Base-by-base conservation (phyloP, 2,113 vertebrate species). In the Pachyramphus minor region DNA sequence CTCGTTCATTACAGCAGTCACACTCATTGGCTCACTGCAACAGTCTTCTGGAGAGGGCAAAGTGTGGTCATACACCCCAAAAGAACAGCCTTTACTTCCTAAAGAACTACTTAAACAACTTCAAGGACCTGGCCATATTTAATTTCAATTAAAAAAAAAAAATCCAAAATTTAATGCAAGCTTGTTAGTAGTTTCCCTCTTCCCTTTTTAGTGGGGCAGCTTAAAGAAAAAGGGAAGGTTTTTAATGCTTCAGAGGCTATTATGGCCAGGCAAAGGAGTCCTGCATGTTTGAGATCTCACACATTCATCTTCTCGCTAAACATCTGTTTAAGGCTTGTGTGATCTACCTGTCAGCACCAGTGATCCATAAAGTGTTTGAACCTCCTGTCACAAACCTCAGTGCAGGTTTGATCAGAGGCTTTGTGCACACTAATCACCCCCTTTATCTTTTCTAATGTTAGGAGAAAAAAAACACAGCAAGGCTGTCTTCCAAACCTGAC, bases 261-360 rank as follows among this genome's bases (percentile, higher is more conserved):
- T 95, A 96, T 87, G 96, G 90, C 80, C 96, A 85, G 87, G 96
- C 79, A 93, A 96, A 97, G 96, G 93, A 96, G 79, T 52, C 9
- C 90, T 87, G 90, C 63, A 19, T 33, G 87, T 96, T 73, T 96
- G 97, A 96, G 94, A 97, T 96, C 87, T 89, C 97, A 93, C 62
- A 72, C 97, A 96, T 98, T 97, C 96, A 97, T 97, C 97, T 98
- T 97, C 94, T 90, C 76, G 74, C 98, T 98, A 98, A 98, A 98
- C 97, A 98, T 97, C 98, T 98, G 98, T 97, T 98, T 98, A 98
- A 98, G 95, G 97, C 96, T 94, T 90, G 95, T 98, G 97, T 98
- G 98, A 98, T 98, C 97, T 97, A 98, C 98, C 97, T 98, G 97
- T 98, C 98, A 98, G 97, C 97, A 95, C 84, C 89, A 97, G 94